Base-by-base conservation (phyloP, 2,888 invertebrate genomes). In the Cerceris rybyensis region DNA sequence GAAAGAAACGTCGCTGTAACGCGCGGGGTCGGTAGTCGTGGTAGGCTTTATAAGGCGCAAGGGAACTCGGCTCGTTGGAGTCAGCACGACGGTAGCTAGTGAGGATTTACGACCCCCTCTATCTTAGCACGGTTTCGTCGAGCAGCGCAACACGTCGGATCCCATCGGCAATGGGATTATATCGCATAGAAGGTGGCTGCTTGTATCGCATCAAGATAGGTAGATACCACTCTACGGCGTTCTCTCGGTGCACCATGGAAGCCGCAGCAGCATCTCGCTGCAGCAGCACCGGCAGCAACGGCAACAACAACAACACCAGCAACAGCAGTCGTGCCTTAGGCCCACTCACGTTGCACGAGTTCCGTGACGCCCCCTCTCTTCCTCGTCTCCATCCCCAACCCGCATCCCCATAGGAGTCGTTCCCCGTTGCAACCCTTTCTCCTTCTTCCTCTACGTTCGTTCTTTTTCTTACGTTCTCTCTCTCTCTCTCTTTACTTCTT, bases 141-240 rank as follows among this genome's bases (percentile, higher is more conserved):
- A 87, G 87, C 88, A 87, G 87, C 84, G 83, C 85, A 87, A 88
- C 87, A 88, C 89, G 87, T 89, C 87, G 89, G 87, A 90, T 90
- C 90, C 88, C 89, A 90, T 90, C 90, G 89, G 89, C 90, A 90
- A 90, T 89, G 88, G 90, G 91, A 91, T 91, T 90, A 90, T 89
- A 89, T 90, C 89, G 90, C 89, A 81, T 86, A 80, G 85, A 88
- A 88, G 87, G 87, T 87, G 88, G 85, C 84, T 85, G 87, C 85
- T 89, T 87, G 88, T 87, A 88, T 89, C 88, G 88, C 84, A 88
- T 88, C 88, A 83, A 88, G 89, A 90, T 89, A 88, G 87, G 88
- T 86, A 88, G 88, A 90, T 87, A 86, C 82, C 85, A 77, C 81
- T 82, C 79, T 73, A 70, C 28, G 66, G 64, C 80, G 72, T 81